These are phyloP conservation scores for Hystrix brachyura DNA, from an alignment of 2,113 vertebrate genomes.

Conservation along the genomic window DNA sequence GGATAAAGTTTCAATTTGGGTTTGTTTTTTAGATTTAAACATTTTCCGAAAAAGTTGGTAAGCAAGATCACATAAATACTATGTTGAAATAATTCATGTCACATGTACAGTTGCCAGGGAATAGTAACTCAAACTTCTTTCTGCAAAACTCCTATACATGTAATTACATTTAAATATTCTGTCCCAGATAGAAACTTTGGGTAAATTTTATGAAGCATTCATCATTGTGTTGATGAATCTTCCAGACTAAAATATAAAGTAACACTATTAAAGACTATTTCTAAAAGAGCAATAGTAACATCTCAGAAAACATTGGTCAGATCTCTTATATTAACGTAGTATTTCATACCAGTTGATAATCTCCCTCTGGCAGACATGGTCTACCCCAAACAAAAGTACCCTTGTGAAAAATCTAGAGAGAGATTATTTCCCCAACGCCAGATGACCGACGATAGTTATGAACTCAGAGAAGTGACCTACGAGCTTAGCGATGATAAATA, in stretches of 20 bases:
- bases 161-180: neutral
- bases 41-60: constrained; percentile 1
- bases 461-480: neutral
- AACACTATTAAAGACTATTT: neutral
- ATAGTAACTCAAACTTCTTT: constrained; percentile 7
- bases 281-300: neutral
- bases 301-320: neutral
- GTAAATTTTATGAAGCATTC: constrained; percentile 17
- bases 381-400: constrained; percentile 23
- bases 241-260: neutral
- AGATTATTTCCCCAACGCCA: neutral
- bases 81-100: neutral
- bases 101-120: neutral
- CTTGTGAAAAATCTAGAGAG: neutral
- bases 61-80: neutral
- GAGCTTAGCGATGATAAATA: neutral
- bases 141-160: neutral
- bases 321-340: neutral
- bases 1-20: neutral
- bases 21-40: neutral
- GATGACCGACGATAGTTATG: neutral
- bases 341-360: constrained; percentile 27
- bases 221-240: neutral
- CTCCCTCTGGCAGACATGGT: neutral
- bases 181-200: neutral